phyloP scores from a whole-genome alignment of 2,888 invertebrate genomes.

The Cybosia mesomella region DNA sequence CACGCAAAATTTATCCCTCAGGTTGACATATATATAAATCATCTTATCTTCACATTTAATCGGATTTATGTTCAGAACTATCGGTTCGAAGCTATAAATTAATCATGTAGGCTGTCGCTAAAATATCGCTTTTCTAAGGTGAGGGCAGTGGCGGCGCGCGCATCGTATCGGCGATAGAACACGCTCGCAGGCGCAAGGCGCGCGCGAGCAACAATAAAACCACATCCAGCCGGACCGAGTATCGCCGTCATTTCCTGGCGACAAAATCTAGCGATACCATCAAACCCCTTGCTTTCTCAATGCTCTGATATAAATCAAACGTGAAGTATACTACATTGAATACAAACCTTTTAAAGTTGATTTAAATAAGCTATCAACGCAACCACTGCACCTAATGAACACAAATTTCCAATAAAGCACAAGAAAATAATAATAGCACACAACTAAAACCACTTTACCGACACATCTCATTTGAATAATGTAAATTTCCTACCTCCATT shows the following conservation, averaged over 20 bases:
- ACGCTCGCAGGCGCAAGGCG: conserved; percentile 64
- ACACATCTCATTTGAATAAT: conserved; percentile 84
- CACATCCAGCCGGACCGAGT: conserved; percentile 49
- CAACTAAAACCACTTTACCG: conserved; percentile 78
- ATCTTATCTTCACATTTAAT: conserved; percentile 82
- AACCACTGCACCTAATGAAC: conserved; percentile 73
- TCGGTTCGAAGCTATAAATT: conserved; percentile 82
- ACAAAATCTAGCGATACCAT: conserved; percentile 83
- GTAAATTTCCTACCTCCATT: conserved; percentile 72
- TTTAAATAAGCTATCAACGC: conserved; percentile 81
- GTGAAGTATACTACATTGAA: conserved; percentile 60
- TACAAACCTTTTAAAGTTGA: conserved; percentile 70
- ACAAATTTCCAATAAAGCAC: conserved; percentile 83
- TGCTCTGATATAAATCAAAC: conserved; percentile 77
- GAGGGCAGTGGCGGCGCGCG: conserved; percentile 69
- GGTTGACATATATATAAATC: conserved; percentile 75
- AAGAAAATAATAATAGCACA: conserved; percentile 84
- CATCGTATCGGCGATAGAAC: conserved; percentile 75
- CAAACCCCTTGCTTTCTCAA: conserved; percentile 71
- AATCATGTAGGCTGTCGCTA: conserved; percentile 86
- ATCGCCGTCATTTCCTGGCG: conserved; percentile 81
- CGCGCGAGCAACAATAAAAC: conserved; percentile 75
- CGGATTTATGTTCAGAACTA: conserved; percentile 77
- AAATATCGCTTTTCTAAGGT: conserved; percentile 81
- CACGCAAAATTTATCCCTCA: conserved; percentile 56